These are phyloP conservation scores for Neostethus bicornis DNA, from an alignment of 2,797 vertebrate species.

Conservation along the genomic window DNA sequence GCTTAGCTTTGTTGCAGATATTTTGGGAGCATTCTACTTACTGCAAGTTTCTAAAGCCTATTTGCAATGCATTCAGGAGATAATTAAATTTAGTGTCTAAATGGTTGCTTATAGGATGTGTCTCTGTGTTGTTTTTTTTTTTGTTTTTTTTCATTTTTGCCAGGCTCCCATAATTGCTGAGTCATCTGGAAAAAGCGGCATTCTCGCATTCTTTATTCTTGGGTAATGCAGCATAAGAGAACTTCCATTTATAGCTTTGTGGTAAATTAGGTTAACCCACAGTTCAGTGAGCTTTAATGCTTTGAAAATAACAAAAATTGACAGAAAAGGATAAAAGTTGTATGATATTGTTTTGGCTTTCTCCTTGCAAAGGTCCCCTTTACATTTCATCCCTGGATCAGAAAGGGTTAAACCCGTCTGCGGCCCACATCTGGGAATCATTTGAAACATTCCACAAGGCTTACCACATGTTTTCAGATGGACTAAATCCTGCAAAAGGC, in stretches of 20 bases:
- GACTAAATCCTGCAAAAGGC: constrained; percentile 83
- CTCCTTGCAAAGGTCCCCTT: constrained; percentile 42
- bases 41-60: constrained; percentile 27
- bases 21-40: constrained; percentile 17
- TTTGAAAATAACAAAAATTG: constrained; percentile 72
- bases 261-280: constrained; percentile 72
- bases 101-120: constrained; percentile 57
- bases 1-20: constrained; percentile 11
- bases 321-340: constrained; percentile 58
- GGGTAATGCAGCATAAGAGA: constrained; percentile 73
- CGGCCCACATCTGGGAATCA: constrained; percentile 86
- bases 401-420: constrained; percentile 84
- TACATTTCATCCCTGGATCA: constrained; percentile 45
- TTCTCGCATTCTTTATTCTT: constrained; percentile 67
- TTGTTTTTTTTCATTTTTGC: too few relatives aligned
- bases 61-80: constrained; percentile 19
- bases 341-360: constrained; percentile 51
- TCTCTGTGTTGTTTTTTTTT: constrained; percentile 15
- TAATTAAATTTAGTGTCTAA: constrained; percentile 33
- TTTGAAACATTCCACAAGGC: constrained; percentile 87
- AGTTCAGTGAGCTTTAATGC: constrained; percentile 66
- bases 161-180: constrained; percentile 65
- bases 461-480: constrained; percentile 89
- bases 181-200: constrained; percentile 74
- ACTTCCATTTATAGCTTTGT: constrained; percentile 73